phyloP scores from a whole-genome alignment of 2,113 vertebrate species.

The Apistogramma diplotaenia region DNA sequence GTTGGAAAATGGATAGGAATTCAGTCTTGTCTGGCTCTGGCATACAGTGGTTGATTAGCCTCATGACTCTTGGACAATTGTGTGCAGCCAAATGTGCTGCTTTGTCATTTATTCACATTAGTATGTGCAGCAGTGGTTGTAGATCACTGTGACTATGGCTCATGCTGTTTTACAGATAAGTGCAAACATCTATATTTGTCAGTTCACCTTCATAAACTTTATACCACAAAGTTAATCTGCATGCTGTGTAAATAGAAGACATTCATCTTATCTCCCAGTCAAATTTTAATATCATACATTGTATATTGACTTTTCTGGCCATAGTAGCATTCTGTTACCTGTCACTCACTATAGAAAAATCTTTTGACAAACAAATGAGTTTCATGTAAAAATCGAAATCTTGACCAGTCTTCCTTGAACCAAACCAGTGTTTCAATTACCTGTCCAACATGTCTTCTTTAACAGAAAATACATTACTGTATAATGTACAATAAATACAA shows the following conservation, averaged over 20 bases:
- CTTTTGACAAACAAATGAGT: conserved; percentile 56
- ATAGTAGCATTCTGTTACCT: conserved; percentile 30
- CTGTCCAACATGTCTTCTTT: conserved; percentile 64
- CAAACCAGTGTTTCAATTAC: conserved; percentile 72
- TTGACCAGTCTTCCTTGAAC: conserved; percentile 51
- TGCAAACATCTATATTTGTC: not conserved
- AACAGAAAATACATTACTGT: conserved; percentile 26
- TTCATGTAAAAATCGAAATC: conserved; percentile 64
- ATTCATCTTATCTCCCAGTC: not conserved
- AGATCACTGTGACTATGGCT: not conserved
- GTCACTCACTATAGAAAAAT: conserved; percentile 27
- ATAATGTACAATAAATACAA: conserved; percentile 62
- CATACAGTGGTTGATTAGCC: conserved; percentile 43
- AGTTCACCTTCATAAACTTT: not conserved
- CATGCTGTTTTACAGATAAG: not conserved
- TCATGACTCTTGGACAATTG: conserved; percentile 30
- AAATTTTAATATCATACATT: not conserved
- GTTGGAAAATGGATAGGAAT: not conserved
- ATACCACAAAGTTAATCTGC: not conserved
- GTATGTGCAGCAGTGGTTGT: conserved; percentile 2
- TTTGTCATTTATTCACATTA: conserved; percentile 38
- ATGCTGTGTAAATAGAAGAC: not conserved
- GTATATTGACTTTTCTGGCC: conserved; percentile 18
- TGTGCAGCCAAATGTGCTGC: conserved; percentile 29
- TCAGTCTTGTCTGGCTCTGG: conserved; percentile 10